Evolutionary conservation across 2,797 vertebrate genomes (phyloP).

Genomic region (Sternarchorhynchus goeldii): DNA sequence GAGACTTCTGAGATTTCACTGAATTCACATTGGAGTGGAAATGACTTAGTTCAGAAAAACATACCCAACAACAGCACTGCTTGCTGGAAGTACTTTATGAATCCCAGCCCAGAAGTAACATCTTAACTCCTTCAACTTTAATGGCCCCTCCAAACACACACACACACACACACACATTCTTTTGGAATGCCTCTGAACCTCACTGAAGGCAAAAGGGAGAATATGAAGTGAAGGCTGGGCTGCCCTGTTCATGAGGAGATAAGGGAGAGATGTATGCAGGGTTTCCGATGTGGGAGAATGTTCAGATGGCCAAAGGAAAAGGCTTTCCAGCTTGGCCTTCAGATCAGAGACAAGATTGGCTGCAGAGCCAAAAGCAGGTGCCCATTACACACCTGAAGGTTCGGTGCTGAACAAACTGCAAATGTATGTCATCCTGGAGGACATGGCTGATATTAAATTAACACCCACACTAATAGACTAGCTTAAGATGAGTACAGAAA

Average conservation of each 20-base stretch:
- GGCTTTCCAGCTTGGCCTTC: not conserved
- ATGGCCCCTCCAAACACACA: constrained; percentile 1
- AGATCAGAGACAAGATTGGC: not conserved
- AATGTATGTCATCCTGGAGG: too few relatives aligned
- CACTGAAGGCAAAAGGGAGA: constrained; percentile 32
- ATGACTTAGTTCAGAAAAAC: not conserved
- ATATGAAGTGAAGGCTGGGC: constrained; percentile 36
- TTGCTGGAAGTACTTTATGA: not conserved
- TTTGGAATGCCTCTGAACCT: constrained; percentile 26
- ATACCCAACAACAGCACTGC: not conserved
- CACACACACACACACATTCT: constrained; percentile 5
- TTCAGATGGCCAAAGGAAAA: constrained; percentile 17
- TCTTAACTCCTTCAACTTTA: not conserved
- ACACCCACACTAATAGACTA: too few relatives aligned
- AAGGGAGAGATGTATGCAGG: constrained; percentile 42
- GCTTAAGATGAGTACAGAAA: too few relatives aligned
- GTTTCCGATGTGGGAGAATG: not conserved
- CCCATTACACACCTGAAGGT: not conserved
- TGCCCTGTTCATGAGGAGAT: constrained; percentile 42
- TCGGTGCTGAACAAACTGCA: too few relatives aligned
- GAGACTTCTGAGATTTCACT: not conserved
- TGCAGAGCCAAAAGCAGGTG: not conserved
- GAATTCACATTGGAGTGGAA: not conserved
- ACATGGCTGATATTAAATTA: too few relatives aligned
- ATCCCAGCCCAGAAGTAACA: too few relatives aligned